Evolutionary conservation across 2,797 vertebrate genomes (phyloP).

Genomic region (Smutsia temminckii): DNA sequence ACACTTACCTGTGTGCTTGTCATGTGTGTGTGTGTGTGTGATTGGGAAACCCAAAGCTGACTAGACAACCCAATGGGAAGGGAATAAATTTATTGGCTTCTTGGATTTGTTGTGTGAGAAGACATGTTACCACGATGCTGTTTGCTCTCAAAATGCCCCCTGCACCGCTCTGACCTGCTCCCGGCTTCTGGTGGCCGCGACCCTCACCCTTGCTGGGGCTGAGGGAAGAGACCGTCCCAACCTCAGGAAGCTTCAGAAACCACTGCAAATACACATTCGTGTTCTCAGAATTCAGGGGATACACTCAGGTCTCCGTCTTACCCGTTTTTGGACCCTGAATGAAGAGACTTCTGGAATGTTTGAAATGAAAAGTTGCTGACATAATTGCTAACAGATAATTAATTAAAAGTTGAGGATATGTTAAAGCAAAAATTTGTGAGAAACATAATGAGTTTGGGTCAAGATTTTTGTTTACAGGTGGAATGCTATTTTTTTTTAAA

Average conservation of each 20-base stretch:
- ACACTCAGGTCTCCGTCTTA: too few species aligned
- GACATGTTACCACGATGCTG: accelerated
- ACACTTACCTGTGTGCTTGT: not conserved
- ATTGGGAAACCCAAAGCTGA: not conserved
- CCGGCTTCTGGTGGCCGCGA: accelerated
- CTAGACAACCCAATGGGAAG: not conserved
- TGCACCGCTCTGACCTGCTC: not conserved
- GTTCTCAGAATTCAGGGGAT: not conserved
- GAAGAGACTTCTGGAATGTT: not conserved
- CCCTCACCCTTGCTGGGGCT: not conserved
- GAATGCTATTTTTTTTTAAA: accelerated
- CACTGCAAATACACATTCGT: accelerated
- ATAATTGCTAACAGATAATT: not conserved
- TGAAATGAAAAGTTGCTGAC: not conserved
- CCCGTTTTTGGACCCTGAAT: not conserved
- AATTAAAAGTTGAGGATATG: not conserved
- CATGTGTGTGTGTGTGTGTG: not conserved
- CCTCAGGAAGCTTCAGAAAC: not conserved
- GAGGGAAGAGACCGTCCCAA: too few species aligned
- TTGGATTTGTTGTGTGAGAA: not conserved
- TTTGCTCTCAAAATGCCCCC: not conserved
- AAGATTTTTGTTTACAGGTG: not conserved
- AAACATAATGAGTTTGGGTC: not conserved
- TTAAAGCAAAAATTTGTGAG: not conserved
- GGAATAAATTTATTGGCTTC: not conserved